phyloP scores from a whole-genome alignment of 2,113 vertebrate genomes.

The Chionomys nivalis region DNA sequence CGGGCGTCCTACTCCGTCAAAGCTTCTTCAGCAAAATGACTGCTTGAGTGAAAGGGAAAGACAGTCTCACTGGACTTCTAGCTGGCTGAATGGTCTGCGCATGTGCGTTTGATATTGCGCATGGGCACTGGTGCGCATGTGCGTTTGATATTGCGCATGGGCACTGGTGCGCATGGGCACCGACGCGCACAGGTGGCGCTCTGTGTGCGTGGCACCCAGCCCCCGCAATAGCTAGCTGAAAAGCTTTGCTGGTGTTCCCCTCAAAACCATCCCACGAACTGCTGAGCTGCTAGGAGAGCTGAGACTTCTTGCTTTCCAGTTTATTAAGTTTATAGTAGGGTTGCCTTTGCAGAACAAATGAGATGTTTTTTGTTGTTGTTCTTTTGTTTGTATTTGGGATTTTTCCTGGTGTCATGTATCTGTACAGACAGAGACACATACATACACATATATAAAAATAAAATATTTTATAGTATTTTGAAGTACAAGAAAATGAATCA shows the following conservation, averaged over 20 bases:
- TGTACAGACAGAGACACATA: background rate
- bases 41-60: background rate
- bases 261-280: too few relatives aligned
- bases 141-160: background rate
- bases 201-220: too few relatives aligned
- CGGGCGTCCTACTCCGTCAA: background rate
- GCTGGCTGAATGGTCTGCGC: background rate
- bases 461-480: background rate
- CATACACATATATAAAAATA: background rate
- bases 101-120: background rate
- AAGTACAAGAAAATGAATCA: background rate
- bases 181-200: fast-evolving
- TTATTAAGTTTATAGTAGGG: too few relatives aligned
- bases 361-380: background rate
- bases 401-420: background rate
- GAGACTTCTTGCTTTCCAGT: too few relatives aligned
- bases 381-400: background rate
- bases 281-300: too few relatives aligned
- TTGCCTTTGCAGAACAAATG: too few relatives aligned
- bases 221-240: too few relatives aligned
- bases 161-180: too few relatives aligned
- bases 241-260: too few relatives aligned
- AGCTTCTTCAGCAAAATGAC: background rate
- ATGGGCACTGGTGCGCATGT: background rate
- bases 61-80: background rate